phyloP scores from a whole-genome alignment of 2,797 vertebrate species.

The Cryptoprocta ferox region DNA sequence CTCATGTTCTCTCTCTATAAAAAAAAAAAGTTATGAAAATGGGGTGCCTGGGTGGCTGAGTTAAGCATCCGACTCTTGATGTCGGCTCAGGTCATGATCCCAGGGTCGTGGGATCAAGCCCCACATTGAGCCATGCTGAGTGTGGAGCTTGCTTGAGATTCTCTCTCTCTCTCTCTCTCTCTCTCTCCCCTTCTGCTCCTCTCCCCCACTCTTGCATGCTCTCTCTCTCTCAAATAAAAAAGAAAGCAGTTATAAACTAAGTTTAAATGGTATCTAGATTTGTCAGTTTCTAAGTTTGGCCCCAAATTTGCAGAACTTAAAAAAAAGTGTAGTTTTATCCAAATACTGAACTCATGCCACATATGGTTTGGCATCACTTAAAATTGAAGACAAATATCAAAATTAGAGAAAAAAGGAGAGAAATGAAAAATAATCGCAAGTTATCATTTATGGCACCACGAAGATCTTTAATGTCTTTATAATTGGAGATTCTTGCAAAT shows the following conservation, averaged over 20 bases:
- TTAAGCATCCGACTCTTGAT: too few species aligned
- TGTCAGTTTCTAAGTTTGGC: slow-evolving; percentile 3
- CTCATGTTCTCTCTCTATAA: too few species aligned
- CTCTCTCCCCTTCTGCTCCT: too few species aligned
- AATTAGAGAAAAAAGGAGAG: background rate
- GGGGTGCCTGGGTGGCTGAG: too few species aligned
- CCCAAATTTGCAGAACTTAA: background rate
- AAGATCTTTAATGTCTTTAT: slow-evolving; percentile 6
- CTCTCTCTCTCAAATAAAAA: too few species aligned
- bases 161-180: too few species aligned
- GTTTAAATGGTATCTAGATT: background rate
- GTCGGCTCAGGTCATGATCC: too few species aligned
- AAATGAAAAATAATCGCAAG: slow-evolving; percentile 26
- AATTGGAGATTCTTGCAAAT: slow-evolving; percentile 4
- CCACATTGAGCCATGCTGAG: too few species aligned
- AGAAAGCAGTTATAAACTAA: background rate
- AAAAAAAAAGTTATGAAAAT: too few species aligned
- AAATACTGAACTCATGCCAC: background rate
- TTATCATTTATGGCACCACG: background rate
- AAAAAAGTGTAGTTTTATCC: background rate
- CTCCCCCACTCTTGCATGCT: too few species aligned
- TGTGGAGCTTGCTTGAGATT: too few species aligned
- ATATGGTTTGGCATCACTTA: background rate
- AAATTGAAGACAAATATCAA: background rate
- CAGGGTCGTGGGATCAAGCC: too few species aligned